Evolutionary conservation across 2,888 invertebrate genomes (phyloP).

Genomic region (Drosophila testacea): DNA sequence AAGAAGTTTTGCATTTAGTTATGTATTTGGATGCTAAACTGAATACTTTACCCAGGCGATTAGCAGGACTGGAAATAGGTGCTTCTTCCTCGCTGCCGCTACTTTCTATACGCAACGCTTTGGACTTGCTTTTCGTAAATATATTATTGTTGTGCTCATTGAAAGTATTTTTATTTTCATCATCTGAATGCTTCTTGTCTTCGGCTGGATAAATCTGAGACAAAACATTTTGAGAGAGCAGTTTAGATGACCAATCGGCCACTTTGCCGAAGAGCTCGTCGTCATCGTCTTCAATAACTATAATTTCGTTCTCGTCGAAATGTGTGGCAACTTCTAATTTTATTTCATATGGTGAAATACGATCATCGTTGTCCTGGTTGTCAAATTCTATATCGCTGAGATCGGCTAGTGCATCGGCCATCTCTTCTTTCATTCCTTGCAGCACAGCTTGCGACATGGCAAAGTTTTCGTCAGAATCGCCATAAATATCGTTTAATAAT

Average conservation of each 20-base stretch:
- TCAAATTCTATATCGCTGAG: constrained; percentile 29
- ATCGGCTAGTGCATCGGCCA: constrained; percentile 50
- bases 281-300: constrained; percentile 74
- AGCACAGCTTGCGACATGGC: constrained; percentile 78
- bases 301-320: constrained; percentile 50
- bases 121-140: background rate
- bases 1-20: background rate
- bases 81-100: constrained; percentile 38
- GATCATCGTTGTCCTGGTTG: constrained; percentile 34
- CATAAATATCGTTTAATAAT: background rate
- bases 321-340: constrained; percentile 32
- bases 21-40: no score
- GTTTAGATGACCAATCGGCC: constrained; percentile 74
- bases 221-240: constrained; percentile 73
- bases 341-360: background rate
- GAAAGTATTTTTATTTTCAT: background rate
- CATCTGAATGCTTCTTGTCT: constrained; percentile 10
- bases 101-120: constrained; percentile 39
- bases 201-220: constrained; percentile 77
- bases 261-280: constrained; percentile 74
- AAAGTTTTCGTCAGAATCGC: constrained; percentile 71
- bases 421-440: constrained; percentile 78
- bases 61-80: background rate
- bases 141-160: background rate
- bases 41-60: constrained; percentile 6